Base-by-base conservation (phyloP, 2,888 invertebrate genomes). In the Gibbula magus region DNA sequence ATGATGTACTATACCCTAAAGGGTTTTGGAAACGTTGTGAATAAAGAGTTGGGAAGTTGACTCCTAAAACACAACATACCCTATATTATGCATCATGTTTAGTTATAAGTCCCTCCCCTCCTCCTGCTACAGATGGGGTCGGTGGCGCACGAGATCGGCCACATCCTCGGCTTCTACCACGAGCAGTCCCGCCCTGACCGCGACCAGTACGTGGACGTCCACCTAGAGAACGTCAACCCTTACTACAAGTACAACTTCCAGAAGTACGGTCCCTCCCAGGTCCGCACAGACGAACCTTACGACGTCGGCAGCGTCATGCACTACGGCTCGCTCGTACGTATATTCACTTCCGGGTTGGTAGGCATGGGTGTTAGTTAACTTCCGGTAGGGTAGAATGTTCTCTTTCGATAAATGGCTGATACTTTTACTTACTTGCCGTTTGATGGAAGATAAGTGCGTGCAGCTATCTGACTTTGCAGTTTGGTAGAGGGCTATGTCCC, bases 261-360 rank as follows among this genome's bases (percentile, higher is more conserved):
- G 66, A 88, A 83, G 79, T 84, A 87, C 39, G 83, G 82, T 0
- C 82, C 81, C 82, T 83, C 81, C 1, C 84, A 87, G 18, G 84
- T 88, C 35, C 70, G 80, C 32, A 86, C 83, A 1, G 79, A 86
- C 18, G 86, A 89, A 45, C 90, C 89, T 0, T 90, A 90, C 78
- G 90, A 90, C 78, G 83, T 90, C 13, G 88, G 87, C 4, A 90
- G 89, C n/a, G 87, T 88, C 35, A 90, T 90, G 90, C 90, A 90
- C 78, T 90, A 90, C 73, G 89, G 89, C 0, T 83, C 89, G 22
- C 85, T 86, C 84, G 90, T 90, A 79, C 77, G 84, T 79, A 13
- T n/a, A 18, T 51, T 25, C 20, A n/a, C 51, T 51, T 39, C 56
- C 22, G 45, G 45, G 45, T 45, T 45, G 13, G 45, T 45, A 45